Conservation (phyloP, 2,797 vertebrate genomes). For the Columba guinea region DNA sequence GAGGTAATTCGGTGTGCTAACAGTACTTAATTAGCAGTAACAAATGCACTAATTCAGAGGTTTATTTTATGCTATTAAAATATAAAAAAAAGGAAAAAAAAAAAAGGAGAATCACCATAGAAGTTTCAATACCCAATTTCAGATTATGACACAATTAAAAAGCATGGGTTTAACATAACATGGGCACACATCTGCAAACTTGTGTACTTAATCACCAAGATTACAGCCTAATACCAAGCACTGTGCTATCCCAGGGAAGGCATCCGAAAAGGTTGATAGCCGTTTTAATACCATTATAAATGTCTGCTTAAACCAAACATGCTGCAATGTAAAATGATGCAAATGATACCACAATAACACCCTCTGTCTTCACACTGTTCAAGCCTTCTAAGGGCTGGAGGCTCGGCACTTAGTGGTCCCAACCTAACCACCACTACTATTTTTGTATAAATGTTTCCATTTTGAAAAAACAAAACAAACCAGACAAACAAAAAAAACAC, state of each 20-base stretch:
- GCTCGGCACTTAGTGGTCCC: not conserved
- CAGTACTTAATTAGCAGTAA: not conserved
- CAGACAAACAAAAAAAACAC: too few species aligned
- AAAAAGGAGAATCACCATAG: not conserved
- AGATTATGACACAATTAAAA: not conserved
- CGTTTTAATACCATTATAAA: not conserved
- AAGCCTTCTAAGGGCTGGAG: not conserved
- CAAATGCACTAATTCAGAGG: not conserved
- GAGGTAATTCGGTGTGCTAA: not conserved
- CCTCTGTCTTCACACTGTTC: not conserved
- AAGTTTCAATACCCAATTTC: not conserved
- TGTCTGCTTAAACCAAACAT: not conserved
- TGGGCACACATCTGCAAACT: not conserved
- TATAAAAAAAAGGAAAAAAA: not conserved
- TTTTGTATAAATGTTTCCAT: slow-evolving; percentile 9
- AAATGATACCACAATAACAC: not conserved
- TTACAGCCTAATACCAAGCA: not conserved
- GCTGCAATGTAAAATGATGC: not conserved
- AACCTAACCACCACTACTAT: not conserved
- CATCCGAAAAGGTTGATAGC: not conserved
- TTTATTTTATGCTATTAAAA: not conserved
- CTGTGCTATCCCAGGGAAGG: not conserved
- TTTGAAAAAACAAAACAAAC: not conserved
- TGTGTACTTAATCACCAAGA: not conserved
- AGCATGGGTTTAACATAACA: not conserved